A percentile compares a stretch with the other conserved stretches of the same genome.
Conservation (phyloP, 2,888 invertebrate genomes). For the Polietes domitor region DNA sequence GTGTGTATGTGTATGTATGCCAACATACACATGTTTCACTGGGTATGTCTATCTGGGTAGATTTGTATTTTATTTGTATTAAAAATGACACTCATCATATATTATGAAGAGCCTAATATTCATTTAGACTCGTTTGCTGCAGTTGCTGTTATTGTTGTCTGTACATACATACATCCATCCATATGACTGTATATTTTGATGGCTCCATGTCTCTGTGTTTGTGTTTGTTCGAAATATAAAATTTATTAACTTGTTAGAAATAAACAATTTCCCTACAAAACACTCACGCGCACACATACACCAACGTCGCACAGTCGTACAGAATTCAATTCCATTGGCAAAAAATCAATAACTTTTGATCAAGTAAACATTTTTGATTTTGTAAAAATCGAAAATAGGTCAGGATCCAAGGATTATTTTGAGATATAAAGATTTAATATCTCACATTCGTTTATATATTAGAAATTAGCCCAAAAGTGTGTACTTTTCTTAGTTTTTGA, state of each 20-base stretch:
- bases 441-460: too few species aligned
- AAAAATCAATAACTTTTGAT: too few species aligned
- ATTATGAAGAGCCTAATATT: conserved; percentile 58
- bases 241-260: conserved; percentile 64
- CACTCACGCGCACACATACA: conserved; percentile 32
- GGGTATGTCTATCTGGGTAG: conserved; percentile 31
- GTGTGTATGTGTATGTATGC: neutral
- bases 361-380: too few species aligned
- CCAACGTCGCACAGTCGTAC: too few species aligned
- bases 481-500: too few species aligned
- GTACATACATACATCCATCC: neutral
- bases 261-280: conserved; percentile 37
- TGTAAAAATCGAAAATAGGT: too few species aligned
- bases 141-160: neutral
- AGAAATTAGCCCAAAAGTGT: too few species aligned
- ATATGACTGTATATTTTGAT: neutral
- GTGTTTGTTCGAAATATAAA: conserved; percentile 44
- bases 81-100: conserved; percentile 63
- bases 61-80: conserved; percentile 45
- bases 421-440: too few species aligned
- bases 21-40: neutral
- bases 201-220: neutral
- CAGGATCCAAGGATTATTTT: too few species aligned
- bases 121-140: neutral
- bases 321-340: too few species aligned